A percentile compares a stretch with the other conserved stretches of the same genome.
Evolutionary conservation across 2,113 vertebrate genomes (phyloP).

Genomic region (Neotoma lepida): DNA sequence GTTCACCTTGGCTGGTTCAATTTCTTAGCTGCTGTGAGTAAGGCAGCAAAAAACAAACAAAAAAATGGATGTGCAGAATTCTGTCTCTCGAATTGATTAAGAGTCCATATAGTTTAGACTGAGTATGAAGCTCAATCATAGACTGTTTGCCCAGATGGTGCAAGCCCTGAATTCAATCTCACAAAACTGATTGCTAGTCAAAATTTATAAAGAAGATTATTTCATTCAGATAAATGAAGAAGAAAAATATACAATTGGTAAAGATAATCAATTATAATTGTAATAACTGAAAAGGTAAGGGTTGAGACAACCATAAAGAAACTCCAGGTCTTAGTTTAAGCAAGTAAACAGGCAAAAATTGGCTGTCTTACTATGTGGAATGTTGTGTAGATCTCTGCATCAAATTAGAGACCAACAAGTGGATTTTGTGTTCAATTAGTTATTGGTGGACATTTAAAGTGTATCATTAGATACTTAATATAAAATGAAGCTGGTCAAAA

Average conservation of each 20-base stretch:
- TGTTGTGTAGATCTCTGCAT: not conserved
- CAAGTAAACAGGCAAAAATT: not conserved
- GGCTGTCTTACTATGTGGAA: not conserved
- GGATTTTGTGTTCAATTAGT: not conserved
- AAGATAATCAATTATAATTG: not conserved
- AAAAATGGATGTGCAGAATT: not conserved
- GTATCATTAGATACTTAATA: not conserved
- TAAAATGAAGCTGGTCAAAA: not conserved
- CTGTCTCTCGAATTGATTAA: not conserved
- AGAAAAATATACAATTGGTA: constrained; percentile 10
- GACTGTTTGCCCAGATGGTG: not conserved
- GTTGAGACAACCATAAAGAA: not conserved
- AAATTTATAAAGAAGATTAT: not conserved
- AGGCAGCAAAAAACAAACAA: not conserved
- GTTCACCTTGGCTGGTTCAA: not conserved
- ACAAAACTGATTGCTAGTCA: not conserved
- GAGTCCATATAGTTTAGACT: not conserved
- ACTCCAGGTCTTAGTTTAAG: not conserved
- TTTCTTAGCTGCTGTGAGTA: not conserved
- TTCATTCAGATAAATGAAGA: not conserved
- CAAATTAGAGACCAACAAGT: not conserved
- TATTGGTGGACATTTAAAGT: not conserved
- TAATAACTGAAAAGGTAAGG: not conserved
- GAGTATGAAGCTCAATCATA: not conserved
- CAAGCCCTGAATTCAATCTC: not conserved